Evolutionary conservation across 2,888 invertebrate genomes (phyloP).

Genomic region (Polietes domitor): DNA sequence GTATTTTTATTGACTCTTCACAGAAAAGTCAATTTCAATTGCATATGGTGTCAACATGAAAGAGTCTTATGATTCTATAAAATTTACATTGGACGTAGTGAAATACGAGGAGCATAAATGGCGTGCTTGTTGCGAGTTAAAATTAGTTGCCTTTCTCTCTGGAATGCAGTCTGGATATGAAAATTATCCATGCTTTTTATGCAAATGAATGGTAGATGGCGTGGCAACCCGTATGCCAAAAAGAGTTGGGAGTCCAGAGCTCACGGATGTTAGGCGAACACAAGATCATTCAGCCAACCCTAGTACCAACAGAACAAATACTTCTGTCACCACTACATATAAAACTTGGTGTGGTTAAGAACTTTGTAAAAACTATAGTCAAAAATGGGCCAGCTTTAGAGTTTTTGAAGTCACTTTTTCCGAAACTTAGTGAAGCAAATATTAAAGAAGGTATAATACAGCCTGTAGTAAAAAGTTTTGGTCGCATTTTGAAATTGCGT

Average conservation of each 20-base stretch:
- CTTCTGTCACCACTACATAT: background rate
- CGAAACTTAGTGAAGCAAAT: too few relatives aligned
- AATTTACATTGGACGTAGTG: too few relatives aligned
- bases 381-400: background rate
- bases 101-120: constrained; percentile 7
- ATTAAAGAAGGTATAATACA: too few relatives aligned
- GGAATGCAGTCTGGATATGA: too few relatives aligned
- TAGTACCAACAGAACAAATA: constrained; percentile 14
- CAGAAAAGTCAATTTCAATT: too few relatives aligned
- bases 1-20: too few relatives aligned
- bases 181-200: background rate
- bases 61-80: too few relatives aligned
- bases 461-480: too few relatives aligned
- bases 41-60: too few relatives aligned
- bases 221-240: constrained; percentile 5
- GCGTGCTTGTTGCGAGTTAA: background rate
- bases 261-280: background rate
- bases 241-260: constrained; percentile 10
- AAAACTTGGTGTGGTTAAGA: background rate
- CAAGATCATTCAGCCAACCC: constrained; percentile 18
- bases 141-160: background rate
- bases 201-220: constrained; percentile 7
- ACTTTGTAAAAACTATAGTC: background rate
- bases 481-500: too few relatives aligned
- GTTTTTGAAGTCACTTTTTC: background rate